These are phyloP conservation scores for Phoronis australis DNA, from an alignment of 2,888 invertebrate genomes.

Conservation along the genomic window DNA sequence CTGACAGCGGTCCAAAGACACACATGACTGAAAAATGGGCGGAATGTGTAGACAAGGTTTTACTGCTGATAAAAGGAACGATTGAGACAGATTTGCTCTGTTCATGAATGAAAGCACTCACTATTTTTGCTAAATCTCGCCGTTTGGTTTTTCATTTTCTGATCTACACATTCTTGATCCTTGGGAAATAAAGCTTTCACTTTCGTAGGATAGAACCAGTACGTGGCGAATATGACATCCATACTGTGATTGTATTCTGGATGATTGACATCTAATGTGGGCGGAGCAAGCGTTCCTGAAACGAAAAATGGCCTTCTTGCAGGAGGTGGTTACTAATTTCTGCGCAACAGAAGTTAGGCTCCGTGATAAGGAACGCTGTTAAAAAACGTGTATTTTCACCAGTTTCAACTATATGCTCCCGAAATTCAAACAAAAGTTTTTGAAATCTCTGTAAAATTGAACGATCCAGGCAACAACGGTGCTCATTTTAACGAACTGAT, in stretches of 20 bases:
- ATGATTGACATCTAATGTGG: constrained; percentile 51
- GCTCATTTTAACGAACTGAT: too few relatives aligned
- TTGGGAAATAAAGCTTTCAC: constrained; percentile 57
- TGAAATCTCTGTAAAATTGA: not conserved
- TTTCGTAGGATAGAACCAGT: constrained; percentile 66
- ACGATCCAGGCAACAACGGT: not conserved
- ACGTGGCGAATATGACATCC: constrained; percentile 68
- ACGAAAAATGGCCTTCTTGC: too few relatives aligned
- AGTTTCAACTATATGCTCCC: too few relatives aligned
- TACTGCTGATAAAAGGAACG: too few relatives aligned
- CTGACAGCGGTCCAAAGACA: too few relatives aligned
- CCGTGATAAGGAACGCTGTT: too few relatives aligned
- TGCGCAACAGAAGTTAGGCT: too few relatives aligned
- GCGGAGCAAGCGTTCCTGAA: constrained; percentile 54
- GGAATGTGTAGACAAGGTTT: too few relatives aligned
- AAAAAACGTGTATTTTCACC: too few relatives aligned
- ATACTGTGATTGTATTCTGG: constrained; percentile 53
- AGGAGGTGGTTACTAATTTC: too few relatives aligned
- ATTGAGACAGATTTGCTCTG: too few relatives aligned
- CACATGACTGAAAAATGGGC: too few relatives aligned
- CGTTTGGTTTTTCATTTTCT: constrained; percentile 54
- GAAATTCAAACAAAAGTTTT: not conserved
- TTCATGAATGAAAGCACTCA: not conserved
- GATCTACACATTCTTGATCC: constrained; percentile 64
- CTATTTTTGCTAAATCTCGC: not conserved